phyloP scores from a whole-genome alignment of 2,888 invertebrate genomes.

The Synergus umbraculus region DNA sequence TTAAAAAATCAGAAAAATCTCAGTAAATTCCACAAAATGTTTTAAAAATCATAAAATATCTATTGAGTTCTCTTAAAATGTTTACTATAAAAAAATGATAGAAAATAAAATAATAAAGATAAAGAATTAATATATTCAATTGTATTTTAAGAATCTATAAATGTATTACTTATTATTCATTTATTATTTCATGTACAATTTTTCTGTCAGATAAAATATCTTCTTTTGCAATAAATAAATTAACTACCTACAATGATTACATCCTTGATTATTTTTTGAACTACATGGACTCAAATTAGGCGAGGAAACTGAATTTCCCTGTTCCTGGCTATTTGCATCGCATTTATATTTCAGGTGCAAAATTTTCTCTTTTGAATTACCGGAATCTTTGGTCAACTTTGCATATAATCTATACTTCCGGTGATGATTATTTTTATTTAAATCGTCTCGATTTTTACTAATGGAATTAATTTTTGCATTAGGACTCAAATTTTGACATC shows the following conservation, averaged over 20 bases:
- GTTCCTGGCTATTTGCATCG: background rate
- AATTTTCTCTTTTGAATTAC: conserved; percentile 20
- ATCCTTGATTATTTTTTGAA: background rate
- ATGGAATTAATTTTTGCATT: background rate
- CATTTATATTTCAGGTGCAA: background rate
- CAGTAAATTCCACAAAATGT: no score
- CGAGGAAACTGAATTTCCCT: background rate
- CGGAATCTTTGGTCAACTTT: conserved; percentile 29
- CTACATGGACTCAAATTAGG: background rate
- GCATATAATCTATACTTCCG: conserved; percentile 35
- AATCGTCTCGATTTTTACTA: background rate
- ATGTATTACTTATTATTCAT: no score
- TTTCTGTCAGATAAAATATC: background rate
- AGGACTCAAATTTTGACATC: background rate
- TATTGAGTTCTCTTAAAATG: no score
- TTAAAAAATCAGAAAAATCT: no score
- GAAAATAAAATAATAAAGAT: background rate
- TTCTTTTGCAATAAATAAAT: background rate
- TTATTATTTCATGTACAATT: background rate
- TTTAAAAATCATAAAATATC: no score
- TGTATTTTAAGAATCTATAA: background rate
- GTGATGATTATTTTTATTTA: background rate
- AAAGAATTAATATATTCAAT: background rate
- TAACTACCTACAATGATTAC: background rate
- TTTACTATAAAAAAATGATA: no score